Evolutionary conservation across 2,113 vertebrate genomes (phyloP).

Genomic region (Chelonoidis abingdonii): DNA sequence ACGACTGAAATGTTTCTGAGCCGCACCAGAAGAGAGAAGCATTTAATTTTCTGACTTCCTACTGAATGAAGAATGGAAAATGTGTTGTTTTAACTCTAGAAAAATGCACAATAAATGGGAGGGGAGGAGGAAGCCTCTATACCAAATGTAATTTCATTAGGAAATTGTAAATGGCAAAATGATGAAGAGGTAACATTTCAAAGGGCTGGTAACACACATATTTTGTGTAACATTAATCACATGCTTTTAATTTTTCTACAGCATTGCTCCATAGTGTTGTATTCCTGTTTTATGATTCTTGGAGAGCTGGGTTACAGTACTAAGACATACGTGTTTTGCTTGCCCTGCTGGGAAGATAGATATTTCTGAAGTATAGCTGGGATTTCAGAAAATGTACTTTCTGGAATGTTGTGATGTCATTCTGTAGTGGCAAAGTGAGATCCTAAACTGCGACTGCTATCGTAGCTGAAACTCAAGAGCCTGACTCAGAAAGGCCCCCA

Average conservation of each 20-base stretch:
- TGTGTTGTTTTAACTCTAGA: constrained; percentile 80
- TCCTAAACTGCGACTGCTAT: neutral
- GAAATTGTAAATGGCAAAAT: constrained; percentile 79
- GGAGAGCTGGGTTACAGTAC: neutral
- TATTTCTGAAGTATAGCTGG: neutral
- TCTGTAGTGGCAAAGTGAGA: neutral
- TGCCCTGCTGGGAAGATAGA: neutral
- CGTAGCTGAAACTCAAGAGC: neutral
- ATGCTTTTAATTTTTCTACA: constrained; percentile 65
- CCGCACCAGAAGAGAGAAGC: constrained; percentile 17
- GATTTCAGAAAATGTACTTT: neutral
- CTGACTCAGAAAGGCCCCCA: neutral
- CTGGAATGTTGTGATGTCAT: neutral
- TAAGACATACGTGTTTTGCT: neutral
- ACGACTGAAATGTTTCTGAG: constrained; percentile 67
- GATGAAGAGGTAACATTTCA: constrained; percentile 75
- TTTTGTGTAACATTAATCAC: constrained; percentile 72
- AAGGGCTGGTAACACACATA: constrained; percentile 61
- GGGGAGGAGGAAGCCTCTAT: constrained; percentile 40
- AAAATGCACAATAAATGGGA: constrained; percentile 72
- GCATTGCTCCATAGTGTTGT: constrained; percentile 9
- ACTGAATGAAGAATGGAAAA: constrained; percentile 78
- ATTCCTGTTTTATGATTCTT: neutral
- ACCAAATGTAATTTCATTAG: constrained; percentile 82
- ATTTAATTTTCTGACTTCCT: constrained; percentile 79